Base-by-base conservation (phyloP, 2,113 vertebrate genomes). In the Apeltes quadracus region DNA sequence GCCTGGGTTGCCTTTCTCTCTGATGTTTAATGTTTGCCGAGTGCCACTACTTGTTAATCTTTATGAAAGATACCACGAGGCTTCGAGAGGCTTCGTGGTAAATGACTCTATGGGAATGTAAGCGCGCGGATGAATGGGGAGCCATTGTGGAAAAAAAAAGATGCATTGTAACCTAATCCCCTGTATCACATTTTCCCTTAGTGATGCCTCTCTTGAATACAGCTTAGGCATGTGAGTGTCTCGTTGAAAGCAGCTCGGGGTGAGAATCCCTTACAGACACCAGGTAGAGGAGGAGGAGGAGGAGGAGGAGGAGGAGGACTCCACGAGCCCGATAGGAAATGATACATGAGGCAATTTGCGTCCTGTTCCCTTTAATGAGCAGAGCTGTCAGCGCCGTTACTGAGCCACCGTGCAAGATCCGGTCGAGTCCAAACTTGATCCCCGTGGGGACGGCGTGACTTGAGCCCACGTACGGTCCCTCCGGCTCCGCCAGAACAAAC, bases 341-440 rank as follows among this genome's bases (percentile, higher is more conserved):
- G 46, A 86, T 65, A 80, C 81, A 81, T 82, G 84, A 84, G 2
- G 32, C 50, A 51, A 80, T 81, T 84, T 81, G 69, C 25, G 65
- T 62, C 32, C 32, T 7, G 2, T 29, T 67, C 55, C 64, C 70
- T 70, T 79, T 75, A 69, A 88, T 83, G 83, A 80, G 82, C 80
- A 68, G 84, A 74, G 76, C 86, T 92, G 91, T 93, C 87, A 88
- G 69, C 87, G 39, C 69, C 73, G 74, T 67, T 12, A 27, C 41
- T 66, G 78, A 80, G 66, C 75, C 68, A 83, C 77, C 81, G 83
- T 81, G 84, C 81, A 85, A 85, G 85, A 91, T 91, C 92, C 85
- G 84, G 85, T 92, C 89, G 90, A 86, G 87, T 90, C 92, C 88
- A 85, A 92, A 92, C 90, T 78, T 83, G 91, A 93, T 93, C 91